These are phyloP conservation scores for Machimus atricapillus DNA, from an alignment of 2,888 invertebrate species.

Conservation along the genomic window DNA sequence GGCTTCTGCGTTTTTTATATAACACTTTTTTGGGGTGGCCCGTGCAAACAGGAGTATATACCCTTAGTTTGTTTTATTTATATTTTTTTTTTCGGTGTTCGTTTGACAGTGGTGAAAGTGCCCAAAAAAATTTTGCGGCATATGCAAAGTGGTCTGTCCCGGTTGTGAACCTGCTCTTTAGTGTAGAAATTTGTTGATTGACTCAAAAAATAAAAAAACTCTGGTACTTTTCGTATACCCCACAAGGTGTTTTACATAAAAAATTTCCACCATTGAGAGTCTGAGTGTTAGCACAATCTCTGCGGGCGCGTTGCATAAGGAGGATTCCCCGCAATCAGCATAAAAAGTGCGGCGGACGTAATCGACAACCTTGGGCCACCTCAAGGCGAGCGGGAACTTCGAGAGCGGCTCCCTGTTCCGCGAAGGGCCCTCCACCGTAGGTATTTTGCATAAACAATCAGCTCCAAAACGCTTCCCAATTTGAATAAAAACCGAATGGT, in stretches of 20 bases:
- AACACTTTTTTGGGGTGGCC: background rate
- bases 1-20: background rate
- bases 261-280: background rate
- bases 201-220: background rate
- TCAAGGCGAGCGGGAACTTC: background rate
- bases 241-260: background rate
- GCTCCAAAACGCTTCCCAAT: background rate
- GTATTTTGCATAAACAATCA: background rate
- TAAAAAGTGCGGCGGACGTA: background rate
- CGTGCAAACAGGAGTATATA: background rate
- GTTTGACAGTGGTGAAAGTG: background rate
- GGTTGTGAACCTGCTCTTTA: background rate
- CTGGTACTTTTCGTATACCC: background rate
- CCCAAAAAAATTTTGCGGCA: background rate
- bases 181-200: background rate
- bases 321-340: background rate
- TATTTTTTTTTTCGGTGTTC: background rate
- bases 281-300: background rate
- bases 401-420: background rate
- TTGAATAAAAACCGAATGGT: background rate
- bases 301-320: background rate
- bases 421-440: background rate
- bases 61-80: background rate
- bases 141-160: background rate
- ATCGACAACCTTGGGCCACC: background rate